Conservation (phyloP, 2,113 vertebrate species). For the Periophthalmus modestus region DNA sequence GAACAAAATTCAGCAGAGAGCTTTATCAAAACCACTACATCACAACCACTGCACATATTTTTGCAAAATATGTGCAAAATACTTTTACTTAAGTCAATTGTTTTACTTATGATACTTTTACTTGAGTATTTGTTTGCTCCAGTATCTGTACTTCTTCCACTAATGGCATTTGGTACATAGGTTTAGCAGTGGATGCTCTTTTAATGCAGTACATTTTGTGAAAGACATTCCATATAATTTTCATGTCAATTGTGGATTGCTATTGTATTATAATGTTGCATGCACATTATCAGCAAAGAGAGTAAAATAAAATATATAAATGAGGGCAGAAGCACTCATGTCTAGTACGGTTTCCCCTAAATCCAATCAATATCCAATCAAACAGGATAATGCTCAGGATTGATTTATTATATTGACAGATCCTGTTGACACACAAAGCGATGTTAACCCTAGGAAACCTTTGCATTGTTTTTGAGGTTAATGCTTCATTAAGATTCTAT, state of each 20-base stretch:
- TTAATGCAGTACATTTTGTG: not conserved
- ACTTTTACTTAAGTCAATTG: no score
- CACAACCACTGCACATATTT: no score
- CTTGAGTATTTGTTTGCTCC: no score
- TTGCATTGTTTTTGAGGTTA: constrained; percentile 27
- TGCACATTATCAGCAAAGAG: not conserved
- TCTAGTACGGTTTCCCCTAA: not conserved
- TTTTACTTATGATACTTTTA: no score
- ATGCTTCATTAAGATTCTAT: constrained; percentile 19
- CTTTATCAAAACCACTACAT: no score
- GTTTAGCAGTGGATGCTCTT: no score
- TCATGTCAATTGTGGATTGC: not conserved
- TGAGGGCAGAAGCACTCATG: not conserved
- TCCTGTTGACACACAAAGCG: not conserved
- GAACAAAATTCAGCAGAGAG: no score
- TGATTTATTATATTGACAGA: not conserved
- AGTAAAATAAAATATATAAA: not conserved
- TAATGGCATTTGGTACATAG: no score
- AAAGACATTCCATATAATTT: not conserved
- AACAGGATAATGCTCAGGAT: not conserved
- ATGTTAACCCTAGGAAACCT: constrained; percentile 24
- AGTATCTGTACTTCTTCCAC: no score
- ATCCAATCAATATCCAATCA: not conserved
- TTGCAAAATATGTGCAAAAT: no score
- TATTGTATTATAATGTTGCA: not conserved